These are phyloP conservation scores for Mesembrinibis cayennensis DNA, from an alignment of 2,113 vertebrate genomes.

Conservation along the genomic window DNA sequence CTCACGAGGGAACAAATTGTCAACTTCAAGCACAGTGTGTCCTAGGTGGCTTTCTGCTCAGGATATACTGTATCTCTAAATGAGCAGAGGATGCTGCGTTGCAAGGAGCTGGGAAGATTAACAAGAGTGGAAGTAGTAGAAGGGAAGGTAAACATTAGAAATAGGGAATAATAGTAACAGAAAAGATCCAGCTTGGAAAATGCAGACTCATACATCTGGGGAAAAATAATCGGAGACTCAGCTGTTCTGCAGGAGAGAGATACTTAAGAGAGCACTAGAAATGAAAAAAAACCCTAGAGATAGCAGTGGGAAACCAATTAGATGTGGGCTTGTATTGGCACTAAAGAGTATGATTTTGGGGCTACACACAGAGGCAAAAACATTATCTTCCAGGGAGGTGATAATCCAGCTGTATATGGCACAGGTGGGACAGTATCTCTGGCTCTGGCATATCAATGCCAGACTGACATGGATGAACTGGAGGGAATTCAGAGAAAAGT, in stretches of 20 bases:
- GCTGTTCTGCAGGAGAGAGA: not conserved
- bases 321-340: not conserved
- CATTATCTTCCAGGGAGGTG: slow-evolving; percentile 19
- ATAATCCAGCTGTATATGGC: not conserved
- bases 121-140: not conserved
- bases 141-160: not conserved
- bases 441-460: not conserved
- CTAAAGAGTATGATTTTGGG: slow-evolving; percentile 41
- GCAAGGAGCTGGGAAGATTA: not conserved
- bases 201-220: not conserved
- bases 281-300: not conserved
- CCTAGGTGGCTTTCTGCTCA: not conserved
- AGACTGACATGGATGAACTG: not conserved
- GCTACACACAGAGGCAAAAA: slow-evolving; percentile 11
- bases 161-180: not conserved
- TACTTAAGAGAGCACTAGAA: not conserved
- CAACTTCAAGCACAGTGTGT: not conserved
- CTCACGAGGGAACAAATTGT: not conserved
- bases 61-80: not conserved
- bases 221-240: not conserved
- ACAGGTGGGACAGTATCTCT: not conserved
- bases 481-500: not conserved
- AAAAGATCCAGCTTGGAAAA: slow-evolving; percentile 4
- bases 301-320: slow-evolving; percentile 36
- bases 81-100: not conserved